Base-by-base conservation (phyloP, 2,113 vertebrate species). In the Chitala chitala region DNA sequence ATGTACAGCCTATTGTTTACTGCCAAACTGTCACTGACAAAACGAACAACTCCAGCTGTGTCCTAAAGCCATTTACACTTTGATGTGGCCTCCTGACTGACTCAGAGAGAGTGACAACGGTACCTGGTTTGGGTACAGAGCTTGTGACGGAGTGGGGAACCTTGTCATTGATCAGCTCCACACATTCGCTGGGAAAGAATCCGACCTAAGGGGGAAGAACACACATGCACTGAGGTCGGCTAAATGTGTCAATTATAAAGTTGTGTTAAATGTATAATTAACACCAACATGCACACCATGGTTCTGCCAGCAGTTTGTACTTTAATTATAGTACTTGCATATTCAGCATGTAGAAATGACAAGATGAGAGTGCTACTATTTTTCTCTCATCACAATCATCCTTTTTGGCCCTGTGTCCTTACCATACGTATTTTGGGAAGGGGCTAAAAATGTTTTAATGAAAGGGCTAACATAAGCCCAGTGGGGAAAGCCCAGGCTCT, bases 121-220 rank as follows among this genome's bases (percentile, higher is more conserved):
- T 90, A 98, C 97, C 97, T 94, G 97, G 95, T 80, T 99, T 99
- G 81, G 95, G 95, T 88, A 96, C 93, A 0, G 94, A 94, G 80
- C 96, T 98, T 89, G 94, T 98, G 89, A 99, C 90, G 0, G 97
- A 98, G 84, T 98, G 96, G 46, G 97, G 97, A 78, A 99, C 92
- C 91, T 99, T 99, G 85, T 98, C 96, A 0, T 98, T 99, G 80
- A 99, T 99, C 77, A 99, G 91, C 78, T 99, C 96, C 71, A 98
- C 96, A 70, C 97, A 99, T 82, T 99, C 96, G 31, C 96, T 97
- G 79, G 97, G 96, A 77, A 99, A 99, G 89, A 97, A 98, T 79
- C 97, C 96, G 81, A 98, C 96, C 96, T 98, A 80, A 53, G 46
- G 77, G 82, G 73, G 82, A 66, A 69, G 56, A 81, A 33, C 74